phyloP scores from a whole-genome alignment of 2,888 invertebrate species.

The Hecatera dysodea region DNA sequence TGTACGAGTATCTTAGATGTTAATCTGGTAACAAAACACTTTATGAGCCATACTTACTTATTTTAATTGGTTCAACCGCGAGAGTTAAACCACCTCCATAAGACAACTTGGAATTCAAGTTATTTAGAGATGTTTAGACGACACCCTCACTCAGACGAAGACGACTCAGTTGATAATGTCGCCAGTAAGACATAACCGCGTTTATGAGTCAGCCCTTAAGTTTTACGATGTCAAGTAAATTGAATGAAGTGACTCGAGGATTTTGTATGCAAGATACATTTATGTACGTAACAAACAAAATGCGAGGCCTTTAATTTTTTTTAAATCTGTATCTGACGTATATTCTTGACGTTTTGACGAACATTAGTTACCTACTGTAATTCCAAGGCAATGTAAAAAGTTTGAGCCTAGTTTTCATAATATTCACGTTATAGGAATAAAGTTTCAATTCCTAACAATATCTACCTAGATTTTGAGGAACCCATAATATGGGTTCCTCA shows the following conservation, averaged over 20 bases:
- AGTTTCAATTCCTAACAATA: no score
- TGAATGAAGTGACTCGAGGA: constrained; percentile 56
- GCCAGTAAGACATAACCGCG: constrained; percentile 74
- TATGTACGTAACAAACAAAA: constrained; percentile 18
- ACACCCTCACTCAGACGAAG: constrained; percentile 61
- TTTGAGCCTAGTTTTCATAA: no score
- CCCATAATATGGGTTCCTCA: no score
- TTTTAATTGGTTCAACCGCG: constrained; percentile 43
- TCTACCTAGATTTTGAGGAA: no score
- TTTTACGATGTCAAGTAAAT: constrained; percentile 72
- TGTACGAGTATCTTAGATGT: constrained; percentile 1
- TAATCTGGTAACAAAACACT: constrained; percentile 37
- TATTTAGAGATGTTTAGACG: constrained; percentile 36
- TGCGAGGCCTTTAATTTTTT: no score
- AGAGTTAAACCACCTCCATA: constrained; percentile 18
- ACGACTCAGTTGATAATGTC: constrained; percentile 71
- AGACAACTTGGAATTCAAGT: constrained; percentile 43
- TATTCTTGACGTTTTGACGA: no score
- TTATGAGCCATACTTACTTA: constrained; percentile 21
- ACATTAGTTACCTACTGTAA: no score
- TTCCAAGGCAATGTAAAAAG: no score
- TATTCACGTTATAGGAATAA: no score
- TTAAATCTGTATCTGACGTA: no score
- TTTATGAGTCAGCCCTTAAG: constrained; percentile 75
- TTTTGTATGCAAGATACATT: constrained; percentile 32